These are phyloP conservation scores for Cantharis flavilabris DNA, from an alignment of 2,888 invertebrate species.

Conservation along the genomic window DNA sequence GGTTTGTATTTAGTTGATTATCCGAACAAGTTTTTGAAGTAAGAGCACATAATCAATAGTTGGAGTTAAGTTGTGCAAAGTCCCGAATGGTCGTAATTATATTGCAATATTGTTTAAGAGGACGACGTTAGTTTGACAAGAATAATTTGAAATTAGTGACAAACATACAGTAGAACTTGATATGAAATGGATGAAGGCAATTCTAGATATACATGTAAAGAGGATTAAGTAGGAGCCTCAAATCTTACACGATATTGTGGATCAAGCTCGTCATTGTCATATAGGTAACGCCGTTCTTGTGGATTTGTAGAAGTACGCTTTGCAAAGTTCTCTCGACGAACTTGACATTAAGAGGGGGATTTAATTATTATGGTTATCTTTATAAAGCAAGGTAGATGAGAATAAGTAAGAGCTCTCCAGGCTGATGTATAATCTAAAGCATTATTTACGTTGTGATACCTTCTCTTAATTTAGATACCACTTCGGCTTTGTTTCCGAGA, in stretches of 20 bases:
- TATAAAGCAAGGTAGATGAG: constrained; percentile 52
- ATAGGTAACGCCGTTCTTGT: constrained; percentile 43
- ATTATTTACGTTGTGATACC: constrained; percentile 48
- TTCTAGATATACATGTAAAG: constrained; percentile 39
- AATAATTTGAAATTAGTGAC: constrained; percentile 25
- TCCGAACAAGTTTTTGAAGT: background rate
- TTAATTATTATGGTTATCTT: constrained; percentile 56
- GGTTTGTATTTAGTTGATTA: background rate
- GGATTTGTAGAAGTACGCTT: constrained; percentile 35
- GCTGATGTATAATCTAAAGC: constrained; percentile 53
- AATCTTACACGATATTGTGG: constrained; percentile 41
- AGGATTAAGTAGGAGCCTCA: constrained; percentile 41
- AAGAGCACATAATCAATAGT: background rate
- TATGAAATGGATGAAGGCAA: constrained; percentile 42
- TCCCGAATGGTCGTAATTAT: background rate
- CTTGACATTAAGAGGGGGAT: constrained; percentile 43
- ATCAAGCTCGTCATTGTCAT: constrained; percentile 50
- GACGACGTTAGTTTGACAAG: constrained; percentile 16
- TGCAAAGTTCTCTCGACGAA: constrained; percentile 28
- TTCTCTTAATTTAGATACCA: constrained; percentile 51
- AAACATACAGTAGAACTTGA: constrained; percentile 28
- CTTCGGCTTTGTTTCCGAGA: constrained; percentile 52
- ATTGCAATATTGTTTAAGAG: background rate
- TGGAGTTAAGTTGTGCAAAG: background rate
- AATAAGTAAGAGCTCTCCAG: constrained; percentile 45